Percentiles rank a stretch among this genome's conserved stretches.
Evolutionary conservation across 2,113 vertebrate genomes (phyloP).

Genomic region (Takifugu bimaculatus): DNA sequence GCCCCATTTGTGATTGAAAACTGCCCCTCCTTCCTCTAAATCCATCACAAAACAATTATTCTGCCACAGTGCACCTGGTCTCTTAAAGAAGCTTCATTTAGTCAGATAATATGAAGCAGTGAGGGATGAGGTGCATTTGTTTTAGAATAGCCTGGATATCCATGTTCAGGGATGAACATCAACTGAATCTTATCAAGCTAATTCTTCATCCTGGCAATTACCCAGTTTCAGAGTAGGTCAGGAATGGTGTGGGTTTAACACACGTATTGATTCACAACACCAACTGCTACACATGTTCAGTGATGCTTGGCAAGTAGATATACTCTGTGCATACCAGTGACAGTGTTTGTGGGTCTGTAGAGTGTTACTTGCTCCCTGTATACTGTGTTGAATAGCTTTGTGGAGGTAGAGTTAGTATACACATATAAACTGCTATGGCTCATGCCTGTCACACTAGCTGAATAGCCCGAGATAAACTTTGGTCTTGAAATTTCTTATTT

Average conservation of each 20-base stretch:
- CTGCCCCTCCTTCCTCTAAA: slow-evolving; percentile 40
- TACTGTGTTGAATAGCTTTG: no score
- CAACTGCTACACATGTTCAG: slow-evolving; percentile 27
- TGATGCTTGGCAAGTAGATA: slow-evolving; percentile 6
- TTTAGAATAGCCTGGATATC: slow-evolving; percentile 41
- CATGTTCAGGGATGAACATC: slow-evolving; percentile 45
- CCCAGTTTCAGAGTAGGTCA: slow-evolving; percentile 36
- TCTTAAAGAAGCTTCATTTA: slow-evolving; percentile 47
- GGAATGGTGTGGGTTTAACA: slow-evolving; percentile 29
- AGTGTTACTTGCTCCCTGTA: no score
- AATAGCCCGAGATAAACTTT: slow-evolving; percentile 20
- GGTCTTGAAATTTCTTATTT: slow-evolving; percentile 39
- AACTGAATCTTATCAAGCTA: slow-evolving; percentile 61
- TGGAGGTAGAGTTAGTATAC: no score
- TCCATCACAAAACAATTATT: slow-evolving; percentile 59
- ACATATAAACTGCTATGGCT: neutral
- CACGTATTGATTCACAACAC: slow-evolving; percentile 45
- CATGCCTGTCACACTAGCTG: slow-evolving; percentile 17
- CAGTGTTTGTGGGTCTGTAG: neutral
- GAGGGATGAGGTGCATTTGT: slow-evolving; percentile 61
- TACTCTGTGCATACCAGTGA: neutral
- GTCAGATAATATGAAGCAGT: slow-evolving; percentile 55
- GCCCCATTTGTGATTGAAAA: slow-evolving; percentile 34
- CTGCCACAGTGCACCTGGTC: slow-evolving; percentile 30
- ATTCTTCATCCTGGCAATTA: slow-evolving; percentile 65